Conservation (phyloP, 2,113 vertebrate species). For the Ictalurus punctatus region DNA sequence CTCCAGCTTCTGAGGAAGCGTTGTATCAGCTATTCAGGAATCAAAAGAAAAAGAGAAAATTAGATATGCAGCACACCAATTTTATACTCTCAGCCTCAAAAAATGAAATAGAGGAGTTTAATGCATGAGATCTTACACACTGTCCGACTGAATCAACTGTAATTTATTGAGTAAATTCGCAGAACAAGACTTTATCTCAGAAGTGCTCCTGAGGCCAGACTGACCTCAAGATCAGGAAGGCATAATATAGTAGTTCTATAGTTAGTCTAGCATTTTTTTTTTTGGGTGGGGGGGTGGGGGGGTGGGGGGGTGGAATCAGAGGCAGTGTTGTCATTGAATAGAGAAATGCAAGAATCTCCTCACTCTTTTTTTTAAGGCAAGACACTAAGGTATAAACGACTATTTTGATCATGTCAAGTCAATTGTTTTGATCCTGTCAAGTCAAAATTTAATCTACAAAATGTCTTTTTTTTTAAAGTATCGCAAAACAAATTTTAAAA, state of each 20-base stretch:
- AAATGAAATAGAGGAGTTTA: slow-evolving; percentile 92
- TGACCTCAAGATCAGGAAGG: slow-evolving; percentile 88
- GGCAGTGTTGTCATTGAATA: slow-evolving; percentile 49
- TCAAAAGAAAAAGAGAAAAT: slow-evolving; percentile 83
- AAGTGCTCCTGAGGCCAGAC: slow-evolving; percentile 84
- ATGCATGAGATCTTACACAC: slow-evolving; percentile 90
- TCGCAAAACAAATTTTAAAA: too few relatives aligned
- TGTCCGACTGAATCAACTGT: slow-evolving; percentile 89
- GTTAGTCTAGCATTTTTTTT: neutral
- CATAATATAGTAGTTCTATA: slow-evolving; percentile 50
- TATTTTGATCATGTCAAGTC: neutral
- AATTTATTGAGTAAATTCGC: slow-evolving; percentile 90
- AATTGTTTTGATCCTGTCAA: neutral
- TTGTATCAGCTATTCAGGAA: slow-evolving; percentile 89
- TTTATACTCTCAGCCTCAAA: slow-evolving; percentile 86
- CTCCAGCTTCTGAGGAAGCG: slow-evolving; percentile 80
- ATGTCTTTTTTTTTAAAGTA: too few relatives aligned
- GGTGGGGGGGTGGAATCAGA: slow-evolving; percentile 5
- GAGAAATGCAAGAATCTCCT: slow-evolving; percentile 33
- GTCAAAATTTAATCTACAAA: neutral
- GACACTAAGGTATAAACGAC: neutral
- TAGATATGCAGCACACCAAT: slow-evolving; percentile 92
- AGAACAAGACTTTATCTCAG: slow-evolving; percentile 90
- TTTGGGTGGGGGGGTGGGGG: too few relatives aligned
- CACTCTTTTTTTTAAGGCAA: neutral